These are phyloP conservation scores for Staurois parvus DNA, from an alignment of 2,797 vertebrate genomes.

Conservation along the genomic window DNA sequence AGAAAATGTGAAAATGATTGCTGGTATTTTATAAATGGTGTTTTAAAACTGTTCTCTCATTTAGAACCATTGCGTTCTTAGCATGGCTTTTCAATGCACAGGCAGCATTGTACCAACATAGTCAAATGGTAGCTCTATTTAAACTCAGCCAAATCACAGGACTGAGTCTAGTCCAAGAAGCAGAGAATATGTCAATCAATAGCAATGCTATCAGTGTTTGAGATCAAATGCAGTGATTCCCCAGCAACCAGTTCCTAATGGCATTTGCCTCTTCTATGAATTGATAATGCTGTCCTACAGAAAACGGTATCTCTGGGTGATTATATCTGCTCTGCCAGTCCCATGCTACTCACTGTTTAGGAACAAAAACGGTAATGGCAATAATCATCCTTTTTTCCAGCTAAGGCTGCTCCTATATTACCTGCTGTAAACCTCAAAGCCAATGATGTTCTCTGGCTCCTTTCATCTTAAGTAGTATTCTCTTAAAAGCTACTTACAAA, in stretches of 20 bases:
- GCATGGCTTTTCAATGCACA: no score
- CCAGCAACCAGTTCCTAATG: conserved; percentile 75
- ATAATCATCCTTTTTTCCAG: conserved; percentile 7
- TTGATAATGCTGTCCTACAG: conserved; percentile 79
- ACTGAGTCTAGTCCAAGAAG: conserved; percentile 77
- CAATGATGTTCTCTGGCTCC: neutral
- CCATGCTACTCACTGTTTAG: conserved; percentile 20
- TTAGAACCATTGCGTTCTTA: no score
- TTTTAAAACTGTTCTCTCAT: no score
- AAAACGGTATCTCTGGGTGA: conserved; percentile 33
- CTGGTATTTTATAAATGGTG: no score
- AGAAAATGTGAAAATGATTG: no score
- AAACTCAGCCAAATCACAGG: conserved; percentile 72
- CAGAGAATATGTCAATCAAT: conserved; percentile 84
- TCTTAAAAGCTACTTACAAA: neutral
- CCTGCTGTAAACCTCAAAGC: conserved; percentile 25
- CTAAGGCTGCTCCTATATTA: conserved; percentile 6
- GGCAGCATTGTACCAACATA: no score
- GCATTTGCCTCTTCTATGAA: conserved; percentile 82
- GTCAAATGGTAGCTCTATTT: neutral
- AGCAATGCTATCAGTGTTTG: conserved; percentile 82
- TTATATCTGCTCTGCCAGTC: conserved; percentile 18
- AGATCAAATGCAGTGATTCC: conserved; percentile 87
- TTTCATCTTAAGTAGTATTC: conserved; percentile 22
- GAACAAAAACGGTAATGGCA: conserved; percentile 30